Conservation (phyloP, 1,140 invertebrate genomes). For the Metaphire vulgaris region DNA sequence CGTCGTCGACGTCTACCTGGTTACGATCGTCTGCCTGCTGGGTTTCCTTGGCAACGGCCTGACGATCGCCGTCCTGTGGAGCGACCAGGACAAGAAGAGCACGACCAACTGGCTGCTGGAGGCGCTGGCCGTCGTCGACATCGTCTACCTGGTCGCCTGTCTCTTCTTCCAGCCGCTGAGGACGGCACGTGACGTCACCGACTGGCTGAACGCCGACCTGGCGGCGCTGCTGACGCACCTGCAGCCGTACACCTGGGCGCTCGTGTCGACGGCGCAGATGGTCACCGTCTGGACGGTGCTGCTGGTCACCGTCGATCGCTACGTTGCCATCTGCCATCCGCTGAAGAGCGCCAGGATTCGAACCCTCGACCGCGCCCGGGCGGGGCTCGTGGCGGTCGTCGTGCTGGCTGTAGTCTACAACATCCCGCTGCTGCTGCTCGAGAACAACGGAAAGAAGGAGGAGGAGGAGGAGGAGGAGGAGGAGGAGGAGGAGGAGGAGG, state of each 20-base stretch:
- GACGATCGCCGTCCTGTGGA: slow-evolving; percentile 25
- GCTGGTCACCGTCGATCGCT: slow-evolving; percentile 25
- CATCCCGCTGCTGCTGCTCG: slow-evolving; percentile 24
- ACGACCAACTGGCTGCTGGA: slow-evolving; percentile 26
- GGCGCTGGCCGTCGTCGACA: slow-evolving; percentile 22
- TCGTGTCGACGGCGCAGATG: slow-evolving; percentile 26
- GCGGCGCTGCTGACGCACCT: not conserved
- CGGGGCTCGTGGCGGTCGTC: slow-evolving; percentile 7
- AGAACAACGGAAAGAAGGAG: slow-evolving; percentile 3
- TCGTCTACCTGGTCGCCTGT: slow-evolving; percentile 23
- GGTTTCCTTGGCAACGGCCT: slow-evolving; percentile 27
- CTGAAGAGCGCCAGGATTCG: not conserved
- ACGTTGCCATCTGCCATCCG: not conserved
- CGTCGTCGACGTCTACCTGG: slow-evolving; percentile 27
- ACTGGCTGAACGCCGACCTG: no score
- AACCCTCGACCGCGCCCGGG: not conserved
- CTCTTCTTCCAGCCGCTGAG: slow-evolving; percentile 26
- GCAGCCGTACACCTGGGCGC: slow-evolving; percentile 13
- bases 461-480: not conserved
- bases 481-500: not conserved
- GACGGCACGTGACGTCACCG: no score
- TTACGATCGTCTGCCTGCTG: slow-evolving; percentile 15
- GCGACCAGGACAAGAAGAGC: slow-evolving; percentile 15
- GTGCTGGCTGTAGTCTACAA: slow-evolving; percentile 24
- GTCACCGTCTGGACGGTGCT: slow-evolving; percentile 26